Evolutionary conservation across 1,140 invertebrate species (phyloP).

Genomic region (Stenopsyche tienmushanensis): DNA sequence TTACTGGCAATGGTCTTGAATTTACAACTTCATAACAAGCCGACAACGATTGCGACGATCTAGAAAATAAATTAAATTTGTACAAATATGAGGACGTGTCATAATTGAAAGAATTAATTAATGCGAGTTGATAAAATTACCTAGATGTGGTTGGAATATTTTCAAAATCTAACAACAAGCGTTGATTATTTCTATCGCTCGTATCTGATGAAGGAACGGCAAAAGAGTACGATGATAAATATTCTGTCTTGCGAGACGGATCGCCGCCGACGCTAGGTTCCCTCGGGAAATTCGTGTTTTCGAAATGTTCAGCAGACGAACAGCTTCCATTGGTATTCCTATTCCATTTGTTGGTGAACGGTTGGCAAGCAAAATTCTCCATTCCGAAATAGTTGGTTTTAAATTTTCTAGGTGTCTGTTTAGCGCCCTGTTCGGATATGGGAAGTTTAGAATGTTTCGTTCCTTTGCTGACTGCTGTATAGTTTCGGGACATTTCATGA

Average conservation of each 20-base stretch:
- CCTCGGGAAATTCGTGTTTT: neutral
- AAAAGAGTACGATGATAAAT: constrained; percentile 10
- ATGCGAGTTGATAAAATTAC: constrained; percentile 7
- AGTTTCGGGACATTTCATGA: constrained; percentile 71
- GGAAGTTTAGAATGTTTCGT: constrained; percentile 47
- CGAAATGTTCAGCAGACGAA: neutral
- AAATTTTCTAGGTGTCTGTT: neutral
- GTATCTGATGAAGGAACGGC: neutral
- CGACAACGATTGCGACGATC: constrained; percentile 26
- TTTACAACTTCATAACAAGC: constrained; percentile 31
- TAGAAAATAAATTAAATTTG: constrained; percentile 6
- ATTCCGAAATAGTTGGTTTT: constrained; percentile 42
- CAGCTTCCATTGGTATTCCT: neutral
- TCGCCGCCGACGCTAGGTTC: neutral
- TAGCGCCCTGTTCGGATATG: constrained; percentile 44
- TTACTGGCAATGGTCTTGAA: constrained; percentile 34
- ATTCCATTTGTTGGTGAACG: constrained; percentile 16
- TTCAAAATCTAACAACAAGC: neutral
- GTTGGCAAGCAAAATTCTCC: constrained; percentile 46
- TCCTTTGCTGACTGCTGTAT: constrained; percentile 56
- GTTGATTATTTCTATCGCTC: constrained; percentile 13
- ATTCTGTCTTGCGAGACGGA: constrained; percentile 4
- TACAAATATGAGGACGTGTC: neutral
- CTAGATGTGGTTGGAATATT: constrained; percentile 30
- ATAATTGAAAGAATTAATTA: neutral